A percentile compares a stretch with the other conserved stretches of the same genome.
Evolutionary conservation across 2,888 invertebrate species (phyloP).

Genomic region (Andrena hattorfiana): DNA sequence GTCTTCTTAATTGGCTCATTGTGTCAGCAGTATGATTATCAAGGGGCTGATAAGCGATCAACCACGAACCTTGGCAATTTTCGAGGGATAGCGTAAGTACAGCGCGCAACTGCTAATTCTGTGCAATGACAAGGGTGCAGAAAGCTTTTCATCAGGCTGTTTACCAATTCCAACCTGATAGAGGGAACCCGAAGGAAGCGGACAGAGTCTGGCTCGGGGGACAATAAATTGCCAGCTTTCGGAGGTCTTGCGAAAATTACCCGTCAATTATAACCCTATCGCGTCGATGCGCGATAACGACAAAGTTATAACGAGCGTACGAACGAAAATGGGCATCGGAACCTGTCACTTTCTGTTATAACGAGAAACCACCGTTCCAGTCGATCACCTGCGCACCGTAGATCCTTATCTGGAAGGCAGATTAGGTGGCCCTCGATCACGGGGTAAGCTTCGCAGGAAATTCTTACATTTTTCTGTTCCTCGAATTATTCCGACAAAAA

Average conservation of each 20-base stretch:
- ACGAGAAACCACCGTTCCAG: not conserved
- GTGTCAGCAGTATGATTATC: not conserved
- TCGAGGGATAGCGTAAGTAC: constrained; percentile 2
- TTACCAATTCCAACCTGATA: constrained; percentile 17
- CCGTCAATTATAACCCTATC: constrained; percentile 45
- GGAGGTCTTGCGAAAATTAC: constrained; percentile 42
- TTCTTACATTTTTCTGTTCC: not conserved
- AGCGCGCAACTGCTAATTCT: constrained; percentile 13
- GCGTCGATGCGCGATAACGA: constrained; percentile 40
- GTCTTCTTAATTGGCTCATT: not conserved
- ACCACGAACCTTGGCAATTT: not conserved
- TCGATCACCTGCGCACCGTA: constrained; percentile 22
- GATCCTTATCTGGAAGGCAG: constrained; percentile 5
- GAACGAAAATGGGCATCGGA: constrained; percentile 1
- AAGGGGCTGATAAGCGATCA: not conserved
- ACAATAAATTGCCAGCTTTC: constrained; percentile 47
- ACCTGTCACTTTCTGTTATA: constrained; percentile 32
- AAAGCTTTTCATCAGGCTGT: not conserved
- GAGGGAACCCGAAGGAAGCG: constrained; percentile 9
- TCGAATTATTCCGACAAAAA: not conserved
- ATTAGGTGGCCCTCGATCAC: constrained; percentile 25
- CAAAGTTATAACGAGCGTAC: constrained; percentile 40
- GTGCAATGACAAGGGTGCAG: constrained; percentile 13
- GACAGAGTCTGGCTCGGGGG: constrained; percentile 3
- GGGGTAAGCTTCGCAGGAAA: not conserved